These are phyloP conservation scores for Drosophila birchii DNA, from an alignment of 2,888 invertebrate genomes.

Conservation along the genomic window DNA sequence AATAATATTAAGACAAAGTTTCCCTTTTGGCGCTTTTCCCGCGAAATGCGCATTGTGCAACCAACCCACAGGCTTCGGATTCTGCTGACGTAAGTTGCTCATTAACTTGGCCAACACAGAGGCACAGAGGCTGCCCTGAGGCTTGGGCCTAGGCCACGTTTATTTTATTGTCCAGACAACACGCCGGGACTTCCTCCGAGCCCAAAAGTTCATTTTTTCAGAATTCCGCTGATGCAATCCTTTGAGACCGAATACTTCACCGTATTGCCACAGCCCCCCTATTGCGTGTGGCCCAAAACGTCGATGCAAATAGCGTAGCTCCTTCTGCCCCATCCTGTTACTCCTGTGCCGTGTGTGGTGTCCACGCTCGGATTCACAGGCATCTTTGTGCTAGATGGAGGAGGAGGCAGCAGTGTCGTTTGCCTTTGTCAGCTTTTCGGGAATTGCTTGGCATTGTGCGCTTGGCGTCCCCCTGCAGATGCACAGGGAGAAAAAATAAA, in stretches of 20 bases:
- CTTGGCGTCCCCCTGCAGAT: conserved; percentile 22
- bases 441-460: conserved; percentile 9
- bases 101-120: conserved; percentile 48
- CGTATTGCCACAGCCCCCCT: conserved; percentile 10
- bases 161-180: conserved; percentile 23
- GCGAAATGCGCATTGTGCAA: conserved; percentile 45
- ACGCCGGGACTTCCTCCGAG: conserved; percentile 1
- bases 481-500: conserved; percentile 11
- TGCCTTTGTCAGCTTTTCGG: conserved; percentile 49
- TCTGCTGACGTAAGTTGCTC: conserved; percentile 51
- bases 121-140: neutral
- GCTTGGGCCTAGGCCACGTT: neutral
- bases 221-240: conserved; percentile 21
- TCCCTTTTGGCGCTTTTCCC: conserved; percentile 26
- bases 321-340: neutral
- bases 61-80: conserved; percentile 19
- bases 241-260: conserved; percentile 21
- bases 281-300: conserved; percentile 33
- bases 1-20: conserved; percentile 44
- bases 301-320: conserved; percentile 33
- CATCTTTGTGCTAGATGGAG: conserved; percentile 30
- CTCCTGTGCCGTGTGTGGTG: conserved; percentile 4
- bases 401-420: neutral
- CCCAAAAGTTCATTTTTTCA: conserved; percentile 28
- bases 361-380: conserved; percentile 16